Evolutionary conservation across 2,113 vertebrate species (phyloP).

Genomic region (Tapirus terrestris): DNA sequence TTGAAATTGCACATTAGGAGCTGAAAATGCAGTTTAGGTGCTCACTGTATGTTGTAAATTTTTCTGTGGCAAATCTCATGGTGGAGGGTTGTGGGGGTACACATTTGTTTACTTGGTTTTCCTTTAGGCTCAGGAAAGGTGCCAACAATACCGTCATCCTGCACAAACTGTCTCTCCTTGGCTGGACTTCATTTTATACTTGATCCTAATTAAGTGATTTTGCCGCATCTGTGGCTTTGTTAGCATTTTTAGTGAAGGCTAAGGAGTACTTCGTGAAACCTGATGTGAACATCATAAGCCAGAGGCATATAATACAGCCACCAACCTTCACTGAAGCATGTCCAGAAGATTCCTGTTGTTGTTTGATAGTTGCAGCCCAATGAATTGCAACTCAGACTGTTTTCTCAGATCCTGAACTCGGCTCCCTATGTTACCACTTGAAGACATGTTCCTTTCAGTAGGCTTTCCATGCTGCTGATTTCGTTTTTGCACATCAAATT

Average conservation of each 20-base stretch:
- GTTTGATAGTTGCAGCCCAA: background rate
- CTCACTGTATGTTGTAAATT: background rate
- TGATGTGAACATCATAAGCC: background rate
- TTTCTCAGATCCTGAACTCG: background rate
- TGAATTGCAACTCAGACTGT: background rate
- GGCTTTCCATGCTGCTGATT: background rate
- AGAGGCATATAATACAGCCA: conserved; percentile 28
- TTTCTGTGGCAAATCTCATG: background rate
- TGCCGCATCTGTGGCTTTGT: conserved; percentile 37
- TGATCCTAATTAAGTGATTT: conserved; percentile 63
- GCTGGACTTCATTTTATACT: conserved; percentile 21
- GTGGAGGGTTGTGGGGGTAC: no score
- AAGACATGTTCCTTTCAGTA: background rate
- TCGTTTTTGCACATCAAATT: background rate
- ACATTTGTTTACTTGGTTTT: conserved; percentile 6
- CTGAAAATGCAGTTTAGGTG: background rate
- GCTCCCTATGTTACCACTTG: background rate
- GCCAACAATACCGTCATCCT: background rate
- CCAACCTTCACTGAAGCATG: background rate
- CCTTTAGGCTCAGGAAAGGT: background rate
- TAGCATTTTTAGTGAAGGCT: conserved; percentile 15
- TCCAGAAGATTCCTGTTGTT: background rate
- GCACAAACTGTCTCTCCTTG: conserved; percentile 23
- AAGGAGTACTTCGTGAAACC: conserved; percentile 8
- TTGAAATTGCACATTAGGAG: background rate